These are phyloP conservation scores for Penaeus chinensis DNA, from an alignment of 1,140 invertebrate genomes.

Conservation along the genomic window DNA sequence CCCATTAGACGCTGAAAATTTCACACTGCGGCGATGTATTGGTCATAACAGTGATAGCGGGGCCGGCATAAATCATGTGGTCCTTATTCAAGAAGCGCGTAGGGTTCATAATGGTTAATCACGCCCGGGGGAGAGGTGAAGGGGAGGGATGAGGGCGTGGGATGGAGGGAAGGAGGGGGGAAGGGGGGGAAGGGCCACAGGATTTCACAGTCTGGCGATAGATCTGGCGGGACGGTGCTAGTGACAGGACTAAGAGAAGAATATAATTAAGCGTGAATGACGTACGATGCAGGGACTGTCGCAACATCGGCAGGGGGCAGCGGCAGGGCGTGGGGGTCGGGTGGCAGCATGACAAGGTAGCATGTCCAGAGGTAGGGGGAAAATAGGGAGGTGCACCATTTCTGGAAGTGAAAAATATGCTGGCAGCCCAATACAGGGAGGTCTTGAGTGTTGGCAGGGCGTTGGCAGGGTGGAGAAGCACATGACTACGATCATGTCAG, in stretches of 20 bases:
- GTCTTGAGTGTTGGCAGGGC: neutral
- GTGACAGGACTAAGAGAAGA: neutral
- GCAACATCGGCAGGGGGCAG: neutral
- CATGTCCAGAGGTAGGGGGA: neutral
- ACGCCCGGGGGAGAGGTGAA: neutral
- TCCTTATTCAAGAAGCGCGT: too few relatives aligned
- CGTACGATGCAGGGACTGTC: neutral
- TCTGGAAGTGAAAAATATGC: neutral
- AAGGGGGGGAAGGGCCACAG: neutral
- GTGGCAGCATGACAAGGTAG: neutral
- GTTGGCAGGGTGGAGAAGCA: neutral
- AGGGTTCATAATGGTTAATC: neutral
- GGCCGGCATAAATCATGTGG: too few relatives aligned
- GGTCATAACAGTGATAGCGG: too few relatives aligned
- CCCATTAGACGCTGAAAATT: too few relatives aligned
- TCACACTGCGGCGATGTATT: too few relatives aligned
- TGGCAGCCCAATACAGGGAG: neutral
- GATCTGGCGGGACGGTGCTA: neutral
- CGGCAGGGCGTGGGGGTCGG: neutral
- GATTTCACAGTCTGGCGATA: neutral
- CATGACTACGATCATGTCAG: neutral
- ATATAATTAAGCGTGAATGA: slow-evolving; percentile 2
- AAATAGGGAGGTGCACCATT: neutral
- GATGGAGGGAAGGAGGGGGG: neutral
- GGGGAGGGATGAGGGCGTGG: neutral